Conservation (phyloP, 2,113 vertebrate species). For the Rhynchomys soricoides region DNA sequence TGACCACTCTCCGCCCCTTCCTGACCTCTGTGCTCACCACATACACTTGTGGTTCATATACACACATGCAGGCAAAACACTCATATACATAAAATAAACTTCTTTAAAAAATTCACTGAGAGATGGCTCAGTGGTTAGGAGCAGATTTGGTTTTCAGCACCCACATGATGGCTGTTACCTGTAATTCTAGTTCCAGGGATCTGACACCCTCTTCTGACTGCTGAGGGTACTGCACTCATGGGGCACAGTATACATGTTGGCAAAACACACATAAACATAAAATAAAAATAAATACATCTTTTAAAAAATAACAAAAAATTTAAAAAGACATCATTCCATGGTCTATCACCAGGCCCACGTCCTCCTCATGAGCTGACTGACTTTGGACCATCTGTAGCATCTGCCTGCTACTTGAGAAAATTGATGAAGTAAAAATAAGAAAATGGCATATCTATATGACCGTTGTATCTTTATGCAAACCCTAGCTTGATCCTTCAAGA, state of each 20-base stretch:
- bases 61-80: neutral
- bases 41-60: neutral
- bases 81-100: neutral
- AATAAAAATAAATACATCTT: neutral
- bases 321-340: neutral
- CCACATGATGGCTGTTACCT: neutral
- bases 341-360: neutral
- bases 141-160: neutral
- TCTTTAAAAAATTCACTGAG: neutral
- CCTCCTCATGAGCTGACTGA: neutral
- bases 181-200: neutral
- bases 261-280: neutral
- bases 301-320: neutral
- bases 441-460: neutral
- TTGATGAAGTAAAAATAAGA: neutral
- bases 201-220: neutral
- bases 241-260: neutral
- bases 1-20: neutral
- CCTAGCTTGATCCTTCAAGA: neutral
- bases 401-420: neutral
- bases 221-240: neutral
- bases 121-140: neutral
- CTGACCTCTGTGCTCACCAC: neutral
- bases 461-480: neutral
- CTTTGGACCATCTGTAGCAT: neutral